Evolutionary conservation across 2,797 vertebrate genomes (phyloP).

Genomic region (Cephalopachus bancanus): DNA sequence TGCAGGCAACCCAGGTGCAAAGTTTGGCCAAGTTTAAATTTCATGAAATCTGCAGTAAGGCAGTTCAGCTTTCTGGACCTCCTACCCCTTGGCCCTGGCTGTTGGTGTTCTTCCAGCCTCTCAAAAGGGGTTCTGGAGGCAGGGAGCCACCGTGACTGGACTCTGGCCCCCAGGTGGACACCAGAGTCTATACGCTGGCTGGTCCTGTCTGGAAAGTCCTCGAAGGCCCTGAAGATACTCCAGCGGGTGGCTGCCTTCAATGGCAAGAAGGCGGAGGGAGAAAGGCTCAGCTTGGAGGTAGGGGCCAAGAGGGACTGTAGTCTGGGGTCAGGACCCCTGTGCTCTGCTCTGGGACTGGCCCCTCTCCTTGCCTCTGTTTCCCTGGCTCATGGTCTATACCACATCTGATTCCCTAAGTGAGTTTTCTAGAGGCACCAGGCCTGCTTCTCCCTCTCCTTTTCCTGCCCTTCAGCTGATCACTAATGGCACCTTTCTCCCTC

Average conservation of each 20-base stretch:
- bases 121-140: not conserved
- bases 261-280: constrained; percentile 80
- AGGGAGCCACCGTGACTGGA: not conserved
- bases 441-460: not conserved
- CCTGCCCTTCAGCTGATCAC: not conserved
- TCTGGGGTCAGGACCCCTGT: not conserved
- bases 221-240: constrained; percentile 81
- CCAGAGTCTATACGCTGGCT: constrained; percentile 87
- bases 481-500: not conserved
- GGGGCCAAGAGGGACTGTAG: not conserved
- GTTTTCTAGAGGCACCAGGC: not conserved
- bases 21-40: not conserved
- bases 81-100: not conserved
- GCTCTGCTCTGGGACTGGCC: not conserved
- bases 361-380: not conserved
- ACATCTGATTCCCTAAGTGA: not conserved
- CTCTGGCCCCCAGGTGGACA: constrained; percentile 82
- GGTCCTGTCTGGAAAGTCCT: constrained; percentile 79
- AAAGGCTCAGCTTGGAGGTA: constrained; percentile 85
- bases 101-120: not conserved
- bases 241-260: constrained; percentile 82
- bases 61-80: not conserved
- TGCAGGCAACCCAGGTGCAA: constrained; percentile 39
- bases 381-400: not conserved
- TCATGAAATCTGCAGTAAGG: not conserved